phyloP scores from a whole-genome alignment of 2,888 invertebrate genomes.

The Cataglyphis livida region DNA sequence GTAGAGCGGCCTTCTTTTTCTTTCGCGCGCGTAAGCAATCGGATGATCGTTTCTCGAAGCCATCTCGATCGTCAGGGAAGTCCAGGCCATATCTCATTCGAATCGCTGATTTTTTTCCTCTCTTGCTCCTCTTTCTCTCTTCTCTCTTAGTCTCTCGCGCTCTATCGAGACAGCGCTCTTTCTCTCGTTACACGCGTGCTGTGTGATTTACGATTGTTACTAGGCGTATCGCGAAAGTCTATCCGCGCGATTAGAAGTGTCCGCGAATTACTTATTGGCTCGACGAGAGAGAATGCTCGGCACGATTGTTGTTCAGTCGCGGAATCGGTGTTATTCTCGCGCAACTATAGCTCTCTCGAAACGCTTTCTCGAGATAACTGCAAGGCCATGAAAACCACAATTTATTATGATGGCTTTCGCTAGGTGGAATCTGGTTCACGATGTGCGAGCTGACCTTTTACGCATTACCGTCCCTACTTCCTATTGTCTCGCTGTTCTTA shows the following conservation, averaged over 20 bases:
- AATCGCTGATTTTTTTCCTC: background rate
- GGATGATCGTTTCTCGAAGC: constrained; percentile 13
- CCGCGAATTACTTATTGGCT: constrained; percentile 62
- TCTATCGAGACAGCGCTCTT: background rate
- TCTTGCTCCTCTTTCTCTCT: constrained; percentile 7
- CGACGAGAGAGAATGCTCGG: constrained; percentile 5
- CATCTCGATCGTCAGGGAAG: constrained; percentile 33
- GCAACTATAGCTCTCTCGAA: constrained; percentile 56
- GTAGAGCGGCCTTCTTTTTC: background rate
- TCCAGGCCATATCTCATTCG: constrained; percentile 49
- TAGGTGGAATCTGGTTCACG: constrained; percentile 81
- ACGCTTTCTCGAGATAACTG: constrained; percentile 70
- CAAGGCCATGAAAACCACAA: constrained; percentile 83
- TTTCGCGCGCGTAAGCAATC: background rate
- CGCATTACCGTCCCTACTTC: constrained; percentile 49
- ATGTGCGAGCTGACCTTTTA: constrained; percentile 58
- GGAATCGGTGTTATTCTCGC: constrained; percentile 23
- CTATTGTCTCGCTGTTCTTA: background rate
- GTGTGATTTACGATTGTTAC: constrained; percentile 66
- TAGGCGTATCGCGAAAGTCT: constrained; percentile 60
- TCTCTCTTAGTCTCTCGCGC: background rate
- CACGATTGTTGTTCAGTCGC: constrained; percentile 11
- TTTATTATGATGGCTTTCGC: constrained; percentile 82
- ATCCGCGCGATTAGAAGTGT: constrained; percentile 56
- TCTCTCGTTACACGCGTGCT: constrained; percentile 27